phyloP scores from a whole-genome alignment of 2,888 invertebrate genomes.

The Caenorhabditis imperialis region DNA sequence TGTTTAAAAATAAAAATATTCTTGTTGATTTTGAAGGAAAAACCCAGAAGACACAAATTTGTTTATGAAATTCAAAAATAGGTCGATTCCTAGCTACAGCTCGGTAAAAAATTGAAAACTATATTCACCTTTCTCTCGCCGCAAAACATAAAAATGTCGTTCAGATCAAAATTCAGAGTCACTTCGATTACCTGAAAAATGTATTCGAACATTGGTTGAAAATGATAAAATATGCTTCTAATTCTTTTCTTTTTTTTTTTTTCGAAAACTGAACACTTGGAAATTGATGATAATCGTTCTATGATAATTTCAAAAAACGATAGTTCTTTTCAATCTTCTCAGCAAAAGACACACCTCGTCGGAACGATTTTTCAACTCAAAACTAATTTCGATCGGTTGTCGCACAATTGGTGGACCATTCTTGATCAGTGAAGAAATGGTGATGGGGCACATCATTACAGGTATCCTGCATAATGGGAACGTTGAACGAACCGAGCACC shows the following conservation, averaged over 20 bases:
- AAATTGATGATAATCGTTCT: too few relatives aligned
- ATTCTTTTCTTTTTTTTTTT: too few relatives aligned
- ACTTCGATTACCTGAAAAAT: conserved; percentile 56
- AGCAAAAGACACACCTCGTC: conserved; percentile 45
- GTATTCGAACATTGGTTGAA: too few relatives aligned
- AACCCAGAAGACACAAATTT: too few relatives aligned
- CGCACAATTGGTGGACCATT: conserved; percentile 49
- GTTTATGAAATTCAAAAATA: not conserved
- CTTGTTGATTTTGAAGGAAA: too few relatives aligned
- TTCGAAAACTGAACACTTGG: too few relatives aligned
- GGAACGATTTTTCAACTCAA: conserved; percentile 37
- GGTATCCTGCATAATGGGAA: conserved; percentile 56
- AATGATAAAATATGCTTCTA: too few relatives aligned
- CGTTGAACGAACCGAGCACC: conserved; percentile 59
- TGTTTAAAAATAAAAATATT: too few relatives aligned
- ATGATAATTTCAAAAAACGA: too few relatives aligned
- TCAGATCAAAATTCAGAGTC: conserved; percentile 55
- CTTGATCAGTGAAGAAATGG: conserved; percentile 43
- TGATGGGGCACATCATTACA: conserved; percentile 60
- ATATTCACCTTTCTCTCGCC: conserved; percentile 59
- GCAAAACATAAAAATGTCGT: conserved; percentile 65
- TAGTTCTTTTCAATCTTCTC: too few relatives aligned
- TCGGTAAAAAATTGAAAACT: not conserved
- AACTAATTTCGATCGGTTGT: conserved; percentile 58
- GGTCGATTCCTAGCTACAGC: too few relatives aligned